Base-by-base conservation (phyloP, 2,888 invertebrate genomes). In the Drosophila anomelani region DNA sequence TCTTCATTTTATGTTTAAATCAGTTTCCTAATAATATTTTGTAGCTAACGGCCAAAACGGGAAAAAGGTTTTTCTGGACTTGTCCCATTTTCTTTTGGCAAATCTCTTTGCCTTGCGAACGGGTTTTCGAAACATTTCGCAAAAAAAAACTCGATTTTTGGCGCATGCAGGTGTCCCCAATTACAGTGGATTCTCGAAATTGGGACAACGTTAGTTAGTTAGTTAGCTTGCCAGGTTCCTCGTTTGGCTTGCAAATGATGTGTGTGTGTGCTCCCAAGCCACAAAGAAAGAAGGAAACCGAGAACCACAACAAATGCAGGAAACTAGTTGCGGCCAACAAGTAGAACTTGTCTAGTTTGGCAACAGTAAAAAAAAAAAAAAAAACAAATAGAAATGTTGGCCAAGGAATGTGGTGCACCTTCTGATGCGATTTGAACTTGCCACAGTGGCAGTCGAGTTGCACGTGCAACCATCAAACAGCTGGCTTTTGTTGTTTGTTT, bases 151-250 rank as follows among this genome's bases (percentile, higher is more conserved):
- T 71, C 60, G 83, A 83, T 85, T 85, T 85, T 80, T 77, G 84
- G 89, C 83, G 81, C 85, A 89, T 89, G 89, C 85, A 88, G 85
- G 89, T 85, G 89, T 85, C 89, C 85, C 84, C 89, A 85, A 85
- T 85, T 85, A 88, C 73, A 73, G 63, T 75, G 75, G 79, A 70
- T 71, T 75, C 75, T 56, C 1, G 59, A 82, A 85, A 85, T 89
- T 85, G 85, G 89, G 85, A 89, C 85, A 89, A 78, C 80, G 82
- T 64, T 87, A 83, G 64, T 66, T 73, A 54, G 76, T 29, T 29
- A 6, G 29, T 1, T 29, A 29, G 82, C 62, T 84, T 43, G 76
- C 59, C 55, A 73, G 39, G 47, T 39, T 55, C 26, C 55, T 73
- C 58, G 49, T 59, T 60, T 77, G 51, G 79, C 39, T 88, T 84